phyloP scores from a whole-genome alignment of 2,888 invertebrate species.

The Limenitis camilla region DNA sequence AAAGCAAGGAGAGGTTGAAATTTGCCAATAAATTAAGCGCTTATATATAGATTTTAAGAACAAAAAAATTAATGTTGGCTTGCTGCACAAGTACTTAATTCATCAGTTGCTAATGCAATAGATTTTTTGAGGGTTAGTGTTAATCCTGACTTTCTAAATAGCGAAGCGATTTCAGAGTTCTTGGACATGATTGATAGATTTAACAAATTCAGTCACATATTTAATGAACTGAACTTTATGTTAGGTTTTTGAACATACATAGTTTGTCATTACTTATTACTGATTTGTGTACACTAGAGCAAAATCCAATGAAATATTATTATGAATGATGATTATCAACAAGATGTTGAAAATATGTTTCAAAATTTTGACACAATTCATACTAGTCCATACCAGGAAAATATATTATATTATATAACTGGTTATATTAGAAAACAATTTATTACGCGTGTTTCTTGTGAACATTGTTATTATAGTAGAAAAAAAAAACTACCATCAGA shows the following conservation, averaged over 20 bases:
- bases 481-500: too few species aligned
- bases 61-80: constrained; percentile 2
- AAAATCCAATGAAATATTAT: constrained; percentile 2
- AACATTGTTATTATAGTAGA: too few species aligned
- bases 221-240: not conserved
- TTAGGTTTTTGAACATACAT: not conserved
- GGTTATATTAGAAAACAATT: too few species aligned
- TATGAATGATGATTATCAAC: too few species aligned
- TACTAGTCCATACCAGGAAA: too few species aligned
- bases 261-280: not conserved
- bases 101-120: constrained; percentile 3
- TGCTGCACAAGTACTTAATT: not conserved
- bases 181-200: too few species aligned
- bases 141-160: not conserved
- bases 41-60: not conserved
- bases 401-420: too few species aligned
- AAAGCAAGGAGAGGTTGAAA: not conserved
- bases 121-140: constrained; percentile 2
- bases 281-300: not conserved
- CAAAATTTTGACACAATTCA: too few species aligned
- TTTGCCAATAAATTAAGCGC: not conserved
- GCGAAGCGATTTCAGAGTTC: too few species aligned
- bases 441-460: too few species aligned
- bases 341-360: too few species aligned
- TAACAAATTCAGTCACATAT: too few species aligned